Percentiles rank a stretch among this genome's conserved stretches.
These are phyloP conservation scores for Drosophila azteca DNA, from an alignment of 1,140 invertebrate genomes.

Conservation along the genomic window DNA sequence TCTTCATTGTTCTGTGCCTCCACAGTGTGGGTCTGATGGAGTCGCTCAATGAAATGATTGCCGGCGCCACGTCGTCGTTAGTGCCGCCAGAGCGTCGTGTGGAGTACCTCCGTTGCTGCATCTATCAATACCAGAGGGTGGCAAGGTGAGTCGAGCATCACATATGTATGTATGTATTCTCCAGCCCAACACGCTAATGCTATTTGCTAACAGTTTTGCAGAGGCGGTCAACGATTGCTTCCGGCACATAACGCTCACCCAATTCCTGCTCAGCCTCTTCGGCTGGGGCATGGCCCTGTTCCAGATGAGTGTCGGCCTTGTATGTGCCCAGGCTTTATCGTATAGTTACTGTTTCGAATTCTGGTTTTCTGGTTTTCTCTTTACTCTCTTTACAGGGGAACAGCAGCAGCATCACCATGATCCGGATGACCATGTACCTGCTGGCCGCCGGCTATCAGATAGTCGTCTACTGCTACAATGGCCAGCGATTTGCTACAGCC, in stretches of 20 bases:
- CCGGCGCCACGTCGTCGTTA: conserved; percentile 52
- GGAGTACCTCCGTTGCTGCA: conserved; percentile 68
- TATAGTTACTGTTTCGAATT: no score
- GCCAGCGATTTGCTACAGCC: conserved; percentile 61
- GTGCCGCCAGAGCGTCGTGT: conserved; percentile 58
- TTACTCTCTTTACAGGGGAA: conserved; percentile 27
- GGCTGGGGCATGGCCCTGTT: conserved; percentile 67
- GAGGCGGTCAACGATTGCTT: conserved; percentile 57
- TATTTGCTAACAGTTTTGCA: conserved; percentile 34
- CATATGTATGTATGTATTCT: no score
- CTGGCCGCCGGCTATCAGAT: conserved; percentile 67
- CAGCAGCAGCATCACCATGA: conserved; percentile 44
- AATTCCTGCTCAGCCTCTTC: conserved; percentile 71
- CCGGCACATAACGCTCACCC: conserved; percentile 64
- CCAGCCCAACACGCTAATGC: not conserved
- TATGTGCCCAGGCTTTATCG: conserved; percentile 1
- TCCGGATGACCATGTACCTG: conserved; percentile 75
- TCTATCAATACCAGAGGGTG: conserved; percentile 71
- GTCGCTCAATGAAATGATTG: conserved; percentile 61
- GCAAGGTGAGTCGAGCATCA: conserved; percentile 21
- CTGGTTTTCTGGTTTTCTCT: not conserved
- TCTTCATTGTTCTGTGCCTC: conserved; percentile 72
- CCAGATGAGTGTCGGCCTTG: conserved; percentile 71
- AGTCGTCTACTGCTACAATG: conserved; percentile 76
- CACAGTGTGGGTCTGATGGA: conserved; percentile 66